These are phyloP conservation scores for Lucifuga dentata DNA, from an alignment of 2,113 vertebrate species.

Conservation along the genomic window DNA sequence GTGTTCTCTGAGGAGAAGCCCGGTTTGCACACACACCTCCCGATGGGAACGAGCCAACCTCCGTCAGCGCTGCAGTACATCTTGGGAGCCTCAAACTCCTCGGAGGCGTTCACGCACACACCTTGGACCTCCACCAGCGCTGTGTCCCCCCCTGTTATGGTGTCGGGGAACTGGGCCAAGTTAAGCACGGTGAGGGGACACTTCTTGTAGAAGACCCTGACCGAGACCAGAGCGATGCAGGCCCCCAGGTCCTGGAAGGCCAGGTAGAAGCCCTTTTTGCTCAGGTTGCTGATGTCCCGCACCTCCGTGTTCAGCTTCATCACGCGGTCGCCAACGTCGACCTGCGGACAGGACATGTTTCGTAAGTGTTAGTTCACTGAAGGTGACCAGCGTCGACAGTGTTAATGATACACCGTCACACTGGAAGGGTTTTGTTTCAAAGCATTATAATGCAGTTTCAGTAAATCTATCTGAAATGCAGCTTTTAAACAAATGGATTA, in stretches of 20 bases:
- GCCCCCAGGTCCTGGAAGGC: constrained; percentile 89
- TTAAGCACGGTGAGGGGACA: constrained; percentile 85
- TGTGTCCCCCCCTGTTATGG: constrained; percentile 86
- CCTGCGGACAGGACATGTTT: constrained; percentile 51
- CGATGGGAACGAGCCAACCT: constrained; percentile 89
- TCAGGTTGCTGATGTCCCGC: constrained; percentile 86
- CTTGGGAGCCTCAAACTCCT: constrained; percentile 87
- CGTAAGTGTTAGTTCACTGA: neutral
- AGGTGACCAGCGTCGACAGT: no score
- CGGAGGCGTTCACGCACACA: constrained; percentile 84
- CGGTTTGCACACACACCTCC: constrained; percentile 86
- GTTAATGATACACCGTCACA: no score
- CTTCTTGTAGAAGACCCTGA: constrained; percentile 88
- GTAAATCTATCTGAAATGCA: no score
- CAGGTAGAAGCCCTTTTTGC: constrained; percentile 87
- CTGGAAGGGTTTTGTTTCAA: no score
- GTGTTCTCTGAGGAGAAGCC: constrained; percentile 88
- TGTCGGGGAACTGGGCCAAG: constrained; percentile 86
- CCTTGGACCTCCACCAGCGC: constrained; percentile 87
- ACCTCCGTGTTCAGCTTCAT: constrained; percentile 89
- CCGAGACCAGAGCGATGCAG: constrained; percentile 87
- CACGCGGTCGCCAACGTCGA: constrained; percentile 87
- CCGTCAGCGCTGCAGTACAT: constrained; percentile 90
- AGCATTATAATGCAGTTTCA: no score
- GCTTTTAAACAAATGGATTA: neutral